These are phyloP conservation scores for Orthosia gracilis DNA, from an alignment of 2,888 invertebrate genomes.

Conservation along the genomic window DNA sequence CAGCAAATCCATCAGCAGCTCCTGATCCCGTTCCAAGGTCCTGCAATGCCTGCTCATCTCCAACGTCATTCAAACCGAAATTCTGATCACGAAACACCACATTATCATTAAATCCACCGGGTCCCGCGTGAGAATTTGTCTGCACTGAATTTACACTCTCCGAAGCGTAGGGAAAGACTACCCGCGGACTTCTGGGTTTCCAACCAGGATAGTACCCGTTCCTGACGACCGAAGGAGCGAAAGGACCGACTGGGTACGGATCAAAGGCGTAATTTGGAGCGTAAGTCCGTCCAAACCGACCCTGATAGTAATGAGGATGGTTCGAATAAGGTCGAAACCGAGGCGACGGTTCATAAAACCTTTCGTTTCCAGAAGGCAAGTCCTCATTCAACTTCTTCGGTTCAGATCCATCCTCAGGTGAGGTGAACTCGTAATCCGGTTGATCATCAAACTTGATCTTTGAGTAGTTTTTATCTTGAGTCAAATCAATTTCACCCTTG, in stretches of 20 bases:
- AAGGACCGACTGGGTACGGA: constrained; percentile 71
- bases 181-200: constrained; percentile 88
- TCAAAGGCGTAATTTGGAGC: constrained; percentile 84
- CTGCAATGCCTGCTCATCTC: constrained; percentile 92
- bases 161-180: constrained; percentile 87
- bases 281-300: constrained; percentile 82
- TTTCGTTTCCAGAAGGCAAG: constrained; percentile 81
- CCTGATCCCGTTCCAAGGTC: constrained; percentile 91
- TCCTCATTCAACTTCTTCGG: constrained; percentile 69
- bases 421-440: constrained; percentile 86
- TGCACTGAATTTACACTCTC: constrained; percentile 84
- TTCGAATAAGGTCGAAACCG: constrained; percentile 76
- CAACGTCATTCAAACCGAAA: constrained; percentile 91
- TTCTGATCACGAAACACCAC: constrained; percentile 92
- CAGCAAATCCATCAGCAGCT: constrained; percentile 90
- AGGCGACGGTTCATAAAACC: constrained; percentile 83
- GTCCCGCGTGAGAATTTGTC: constrained; percentile 86
- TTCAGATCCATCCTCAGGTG: constrained; percentile 74
- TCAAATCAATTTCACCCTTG: constrained; percentile 86
- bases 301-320: constrained; percentile 82
- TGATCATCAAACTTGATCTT: constrained; percentile 89
- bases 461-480: constrained; percentile 78
- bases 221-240: constrained; percentile 77
- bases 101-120: constrained; percentile 81
- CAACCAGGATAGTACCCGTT: constrained; percentile 85